A percentile compares a stretch with the other conserved stretches of the same genome.
Evolutionary conservation across 2,797 vertebrate genomes (phyloP).

Genomic region (Lepus oiostolus): DNA sequence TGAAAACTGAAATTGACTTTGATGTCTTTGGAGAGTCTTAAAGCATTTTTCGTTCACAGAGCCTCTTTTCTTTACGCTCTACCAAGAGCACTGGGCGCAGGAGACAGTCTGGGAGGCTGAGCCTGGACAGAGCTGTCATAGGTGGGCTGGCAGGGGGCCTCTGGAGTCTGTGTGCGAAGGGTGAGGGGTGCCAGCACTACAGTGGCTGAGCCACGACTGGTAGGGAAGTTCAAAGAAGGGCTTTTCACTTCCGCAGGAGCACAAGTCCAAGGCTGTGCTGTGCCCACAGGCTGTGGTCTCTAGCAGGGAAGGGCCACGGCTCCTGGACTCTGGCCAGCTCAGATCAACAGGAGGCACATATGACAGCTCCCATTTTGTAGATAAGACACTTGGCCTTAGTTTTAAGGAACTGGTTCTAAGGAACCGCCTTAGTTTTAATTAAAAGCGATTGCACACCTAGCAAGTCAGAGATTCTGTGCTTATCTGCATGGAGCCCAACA

Average conservation of each 20-base stretch:
- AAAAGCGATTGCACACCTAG: background rate
- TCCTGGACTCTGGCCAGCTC: background rate
- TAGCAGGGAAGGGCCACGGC: background rate
- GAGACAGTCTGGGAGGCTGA: constrained; percentile 48
- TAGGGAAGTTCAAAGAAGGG: background rate
- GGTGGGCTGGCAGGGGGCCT: background rate
- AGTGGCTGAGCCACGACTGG: accelerated
- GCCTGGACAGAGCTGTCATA: constrained; percentile 35
- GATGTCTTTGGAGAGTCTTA: constrained; percentile 59
- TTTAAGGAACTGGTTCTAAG: no score
- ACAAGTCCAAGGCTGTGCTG: background rate
- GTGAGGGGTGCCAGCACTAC: background rate
- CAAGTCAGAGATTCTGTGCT: background rate
- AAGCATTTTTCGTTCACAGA: constrained; percentile 49
- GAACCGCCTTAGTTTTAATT: no score
- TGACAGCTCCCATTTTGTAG: no score
- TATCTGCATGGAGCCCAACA: no score
- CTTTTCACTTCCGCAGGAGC: background rate
- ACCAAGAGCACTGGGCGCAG: background rate
- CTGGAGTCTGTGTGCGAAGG: background rate
- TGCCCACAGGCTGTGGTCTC: background rate
- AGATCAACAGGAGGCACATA: background rate
- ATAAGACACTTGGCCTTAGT: no score
- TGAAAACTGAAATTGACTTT: constrained; percentile 49
- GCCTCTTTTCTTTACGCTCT: background rate